Evolutionary conservation across 2,797 vertebrate genomes (phyloP).

Genomic region (Telmatherina bonti): DNA sequence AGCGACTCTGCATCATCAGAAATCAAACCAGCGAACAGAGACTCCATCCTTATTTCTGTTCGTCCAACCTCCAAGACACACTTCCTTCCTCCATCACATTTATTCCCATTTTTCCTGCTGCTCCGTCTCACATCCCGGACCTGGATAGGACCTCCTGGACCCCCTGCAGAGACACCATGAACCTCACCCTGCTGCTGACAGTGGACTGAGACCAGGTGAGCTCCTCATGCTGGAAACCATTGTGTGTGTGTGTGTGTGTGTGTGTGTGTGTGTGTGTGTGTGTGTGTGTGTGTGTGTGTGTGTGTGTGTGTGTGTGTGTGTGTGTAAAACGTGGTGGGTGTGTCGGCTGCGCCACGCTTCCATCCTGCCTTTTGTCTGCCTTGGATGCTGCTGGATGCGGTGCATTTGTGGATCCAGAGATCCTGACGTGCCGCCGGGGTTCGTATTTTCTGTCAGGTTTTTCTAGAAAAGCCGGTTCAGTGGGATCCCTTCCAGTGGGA

Average conservation of each 20-base stretch:
- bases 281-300: too few relatives aligned
- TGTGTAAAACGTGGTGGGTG: constrained; percentile 34
- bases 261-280: too few relatives aligned
- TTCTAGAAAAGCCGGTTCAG: too few relatives aligned
- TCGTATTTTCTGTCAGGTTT: too few relatives aligned
- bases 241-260: too few relatives aligned
- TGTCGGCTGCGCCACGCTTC: constrained; percentile 26
- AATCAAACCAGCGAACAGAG: background rate
- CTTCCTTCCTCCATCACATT: background rate
- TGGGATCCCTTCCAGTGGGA: too few relatives aligned
- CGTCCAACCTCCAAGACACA: too few relatives aligned
- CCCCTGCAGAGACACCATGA: constrained; percentile 51
- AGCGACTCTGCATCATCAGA: constrained; percentile 43
- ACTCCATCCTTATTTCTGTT: background rate
- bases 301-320: background rate
- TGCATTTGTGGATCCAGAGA: background rate
- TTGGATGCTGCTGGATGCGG: constrained; percentile 15
- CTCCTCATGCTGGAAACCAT: background rate
- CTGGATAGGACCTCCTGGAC: constrained; percentile 13
- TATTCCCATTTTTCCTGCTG: too few relatives aligned
- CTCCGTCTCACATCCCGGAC: background rate
- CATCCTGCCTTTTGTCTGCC: constrained; percentile 33
- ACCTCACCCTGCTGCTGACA: constrained; percentile 42
- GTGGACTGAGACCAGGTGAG: constrained; percentile 59
- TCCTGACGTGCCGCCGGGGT: too few relatives aligned